These are phyloP conservation scores for Cranoglanis bouderius DNA, from an alignment of 2,113 vertebrate species.

Conservation along the genomic window DNA sequence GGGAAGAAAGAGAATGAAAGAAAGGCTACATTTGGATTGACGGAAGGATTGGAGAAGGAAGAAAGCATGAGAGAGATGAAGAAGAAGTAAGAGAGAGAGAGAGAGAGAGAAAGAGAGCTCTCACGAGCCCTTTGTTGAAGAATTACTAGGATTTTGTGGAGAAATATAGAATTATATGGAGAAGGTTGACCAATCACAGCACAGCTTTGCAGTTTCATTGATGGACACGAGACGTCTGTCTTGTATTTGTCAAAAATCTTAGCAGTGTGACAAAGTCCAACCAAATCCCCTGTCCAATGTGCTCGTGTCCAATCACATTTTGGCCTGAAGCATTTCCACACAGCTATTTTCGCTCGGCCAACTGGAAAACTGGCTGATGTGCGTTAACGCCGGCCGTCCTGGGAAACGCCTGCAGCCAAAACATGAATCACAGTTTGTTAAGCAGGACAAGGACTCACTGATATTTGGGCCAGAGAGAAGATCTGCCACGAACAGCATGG, in stretches of 20 bases:
- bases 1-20: constrained; percentile 3
- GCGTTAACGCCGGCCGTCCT: background rate
- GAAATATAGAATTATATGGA: background rate
- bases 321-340: constrained; percentile 11
- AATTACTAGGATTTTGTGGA: background rate
- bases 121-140: background rate
- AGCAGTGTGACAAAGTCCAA: background rate
- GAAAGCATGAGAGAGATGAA: background rate
- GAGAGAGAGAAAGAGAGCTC: background rate
- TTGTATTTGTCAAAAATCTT: background rate
- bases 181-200: background rate
- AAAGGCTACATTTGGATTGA: background rate
- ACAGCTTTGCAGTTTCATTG: background rate
- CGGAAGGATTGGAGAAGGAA: background rate
- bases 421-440: constrained; percentile 23
- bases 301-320: background rate
- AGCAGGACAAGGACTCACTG: constrained; percentile 1
- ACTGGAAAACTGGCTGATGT: constrained; percentile 10
- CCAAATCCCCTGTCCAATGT: background rate
- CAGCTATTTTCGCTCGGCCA: constrained; percentile 10
- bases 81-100: background rate
- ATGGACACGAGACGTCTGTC: background rate
- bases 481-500: constrained; percentile 3
- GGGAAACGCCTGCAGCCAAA: constrained; percentile 27
- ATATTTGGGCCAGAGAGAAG: background rate